Base-by-base conservation (phyloP, 2,888 invertebrate species). In the Morpho deidamia region DNA sequence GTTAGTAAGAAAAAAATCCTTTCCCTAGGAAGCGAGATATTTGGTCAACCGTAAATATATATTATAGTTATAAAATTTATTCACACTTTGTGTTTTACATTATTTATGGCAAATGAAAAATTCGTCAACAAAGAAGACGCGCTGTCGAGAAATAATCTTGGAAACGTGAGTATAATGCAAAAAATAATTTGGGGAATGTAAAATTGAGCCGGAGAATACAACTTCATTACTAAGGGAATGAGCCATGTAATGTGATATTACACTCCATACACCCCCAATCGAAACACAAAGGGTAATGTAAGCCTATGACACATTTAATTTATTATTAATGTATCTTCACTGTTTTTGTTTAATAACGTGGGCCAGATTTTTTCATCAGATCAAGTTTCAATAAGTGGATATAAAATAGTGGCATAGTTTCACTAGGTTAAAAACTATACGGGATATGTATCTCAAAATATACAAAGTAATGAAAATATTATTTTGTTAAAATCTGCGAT, bases 201-300 rank as follows among this genome's bases (percentile, higher is more conserved):
- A 85, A 84, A 84, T 82, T 83, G 80, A 75, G 82, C 78, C 77
- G 71, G 78, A 81, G 81, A 81, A 78, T 83, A 81, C 81, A 83
- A 84, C 81, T 78, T 83, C 81, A 85, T 86, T 85, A 85, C 85
- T 76, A 76, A 77, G 85, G 86, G 85, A 86, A 86, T 85, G 83
- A 85, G 85, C 71, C 81, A 84, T 84, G 85, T 82, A 83, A 78
- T 82, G 81, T 78, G 75, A 81, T 40, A 78, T 81, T 69, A 63
- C 67, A 66, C 62, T 63, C 55, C 55, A 51, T 56, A 38, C 43
- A 62, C 61, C 57, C 55, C 59, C 50, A 61, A 33, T 11, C 33
- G 34, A 34, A 41, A 12, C n/a, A 7, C 11, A 46, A 7, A 8
- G 46, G 46, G 8, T 9, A 40, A n/a, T 32, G 11, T 40, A 23